Evolutionary conservation across 2,888 invertebrate genomes (phyloP).

Genomic region (Metopia argyrocephala): DNA sequence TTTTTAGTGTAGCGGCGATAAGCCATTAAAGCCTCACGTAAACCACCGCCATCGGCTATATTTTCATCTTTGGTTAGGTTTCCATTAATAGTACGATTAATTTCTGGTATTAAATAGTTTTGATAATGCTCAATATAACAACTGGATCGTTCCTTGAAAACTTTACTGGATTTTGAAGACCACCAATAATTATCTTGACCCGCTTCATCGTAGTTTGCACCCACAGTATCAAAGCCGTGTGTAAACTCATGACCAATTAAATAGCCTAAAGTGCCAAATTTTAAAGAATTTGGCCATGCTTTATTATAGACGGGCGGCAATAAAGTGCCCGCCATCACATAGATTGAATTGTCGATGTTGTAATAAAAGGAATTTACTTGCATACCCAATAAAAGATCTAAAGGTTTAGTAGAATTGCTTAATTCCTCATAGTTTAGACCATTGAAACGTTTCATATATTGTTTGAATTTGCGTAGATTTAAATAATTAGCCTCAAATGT

Average conservation of each 20-base stretch:
- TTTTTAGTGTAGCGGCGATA: constrained; percentile 71
- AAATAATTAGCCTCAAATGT: constrained; percentile 69
- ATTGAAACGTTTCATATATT: constrained; percentile 68
- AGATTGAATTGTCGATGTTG: constrained; percentile 74
- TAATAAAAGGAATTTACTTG: constrained; percentile 76
- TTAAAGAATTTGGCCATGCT: constrained; percentile 72
- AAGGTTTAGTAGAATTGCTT: constrained; percentile 68
- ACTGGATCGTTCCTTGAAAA: constrained; percentile 70
- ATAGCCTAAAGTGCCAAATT: constrained; percentile 74
- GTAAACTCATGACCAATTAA: constrained; percentile 76
- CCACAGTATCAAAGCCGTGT: constrained; percentile 73
- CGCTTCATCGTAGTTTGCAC: constrained; percentile 69
- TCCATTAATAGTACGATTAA: constrained; percentile 73
- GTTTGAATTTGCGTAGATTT: constrained; percentile 68
- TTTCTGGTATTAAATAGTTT: constrained; percentile 72
- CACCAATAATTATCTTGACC: constrained; percentile 71
- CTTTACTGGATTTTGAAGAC: constrained; percentile 70
- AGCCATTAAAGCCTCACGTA: constrained; percentile 70
- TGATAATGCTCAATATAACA: constrained; percentile 73
- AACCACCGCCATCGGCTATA: constrained; percentile 75
- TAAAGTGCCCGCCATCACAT: constrained; percentile 74
- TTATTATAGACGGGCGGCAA: constrained; percentile 73
- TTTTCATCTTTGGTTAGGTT: constrained; percentile 73
- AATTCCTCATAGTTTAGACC: constrained; percentile 66
- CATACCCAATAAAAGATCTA: constrained; percentile 70